phyloP scores from a whole-genome alignment of 2,797 vertebrate species.

The Psittacula echo region DNA sequence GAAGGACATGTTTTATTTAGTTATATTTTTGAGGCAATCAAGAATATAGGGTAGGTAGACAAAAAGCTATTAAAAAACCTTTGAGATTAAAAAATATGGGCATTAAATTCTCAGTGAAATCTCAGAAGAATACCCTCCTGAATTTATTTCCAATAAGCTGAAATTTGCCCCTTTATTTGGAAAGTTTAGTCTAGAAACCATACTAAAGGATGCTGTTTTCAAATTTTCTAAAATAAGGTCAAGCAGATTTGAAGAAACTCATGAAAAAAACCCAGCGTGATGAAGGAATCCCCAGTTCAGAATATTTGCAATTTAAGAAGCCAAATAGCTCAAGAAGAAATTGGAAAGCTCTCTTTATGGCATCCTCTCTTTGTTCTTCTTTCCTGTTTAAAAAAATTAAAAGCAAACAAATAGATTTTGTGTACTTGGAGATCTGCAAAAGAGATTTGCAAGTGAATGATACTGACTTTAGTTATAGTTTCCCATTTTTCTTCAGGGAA shows the following conservation, averaged over 20 bases:
- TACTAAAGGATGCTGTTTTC: not conserved
- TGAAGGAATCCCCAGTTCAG: not conserved
- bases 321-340: not conserved
- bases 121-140: not conserved
- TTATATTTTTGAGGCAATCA: not conserved
- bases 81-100: not conserved
- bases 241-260: not conserved
- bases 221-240: not conserved
- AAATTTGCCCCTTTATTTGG: not conserved
- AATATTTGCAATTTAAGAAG: not conserved
- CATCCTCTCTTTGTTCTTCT: not conserved
- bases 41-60: not conserved
- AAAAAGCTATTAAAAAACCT: not conserved
- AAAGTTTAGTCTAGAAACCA: not conserved
- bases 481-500: not conserved
- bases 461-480: not conserved
- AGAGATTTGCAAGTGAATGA: not conserved
- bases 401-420: not conserved
- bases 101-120: not conserved
- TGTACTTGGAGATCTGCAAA: not conserved
- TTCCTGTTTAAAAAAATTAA: not conserved
- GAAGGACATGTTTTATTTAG: not conserved
- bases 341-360: not conserved
- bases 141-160: not conserved
- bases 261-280: not conserved